Conservation (phyloP, 2,797 vertebrate species). For the Scleropages formosus region DNA sequence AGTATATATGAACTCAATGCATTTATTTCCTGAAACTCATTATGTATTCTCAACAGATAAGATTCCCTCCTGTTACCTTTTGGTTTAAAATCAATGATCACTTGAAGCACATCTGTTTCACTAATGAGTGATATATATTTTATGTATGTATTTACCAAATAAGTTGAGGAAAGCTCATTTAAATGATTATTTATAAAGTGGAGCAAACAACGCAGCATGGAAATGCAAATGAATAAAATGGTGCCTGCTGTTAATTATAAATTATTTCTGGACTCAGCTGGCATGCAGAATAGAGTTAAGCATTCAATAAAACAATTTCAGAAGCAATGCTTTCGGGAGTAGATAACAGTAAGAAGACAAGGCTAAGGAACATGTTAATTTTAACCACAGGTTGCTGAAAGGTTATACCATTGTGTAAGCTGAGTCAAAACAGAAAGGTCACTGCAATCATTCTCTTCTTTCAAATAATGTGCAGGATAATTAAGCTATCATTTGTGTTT, state of each 20-base stretch:
- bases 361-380: constrained; percentile 50
- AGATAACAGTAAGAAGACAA: constrained; percentile 29
- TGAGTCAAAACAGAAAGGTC: constrained; percentile 74
- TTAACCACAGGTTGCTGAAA: constrained; percentile 67
- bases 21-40: too few species aligned
- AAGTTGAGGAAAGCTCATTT: too few species aligned
- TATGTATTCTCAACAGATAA: too few species aligned
- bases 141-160: too few species aligned
- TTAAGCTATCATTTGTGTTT: constrained; percentile 57
- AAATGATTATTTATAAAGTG: neutral
- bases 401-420: constrained; percentile 70
- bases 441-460: constrained; percentile 61
- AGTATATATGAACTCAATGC: too few species aligned
- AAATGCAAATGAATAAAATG: constrained; percentile 19
- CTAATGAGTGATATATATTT: neutral
- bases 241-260: constrained; percentile 18
- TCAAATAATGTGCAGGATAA: constrained; percentile 65
- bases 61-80: too few species aligned
- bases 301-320: neutral
- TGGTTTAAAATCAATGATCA: too few species aligned
- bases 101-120: too few species aligned
- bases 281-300: neutral
- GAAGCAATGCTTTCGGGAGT: constrained; percentile 15
- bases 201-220: constrained; percentile 7
- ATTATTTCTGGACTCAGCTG: constrained; percentile 16